Evolutionary conservation across 2,888 invertebrate genomes (phyloP).

Genomic region (Unio delphinus): DNA sequence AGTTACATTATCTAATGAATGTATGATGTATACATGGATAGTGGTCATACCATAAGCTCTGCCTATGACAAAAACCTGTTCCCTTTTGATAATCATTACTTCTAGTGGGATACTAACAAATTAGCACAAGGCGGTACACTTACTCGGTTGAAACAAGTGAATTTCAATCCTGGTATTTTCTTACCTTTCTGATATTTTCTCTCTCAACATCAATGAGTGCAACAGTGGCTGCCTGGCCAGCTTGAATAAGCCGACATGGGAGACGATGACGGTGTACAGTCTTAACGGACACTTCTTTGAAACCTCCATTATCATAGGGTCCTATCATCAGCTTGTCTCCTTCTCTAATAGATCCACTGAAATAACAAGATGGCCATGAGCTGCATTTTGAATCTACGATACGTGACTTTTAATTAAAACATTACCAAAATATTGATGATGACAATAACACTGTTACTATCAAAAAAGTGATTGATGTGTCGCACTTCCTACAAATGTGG

Average conservation of each 20-base stretch:
- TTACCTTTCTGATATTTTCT: constrained; percentile 65
- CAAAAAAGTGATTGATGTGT: too few relatives aligned
- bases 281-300: constrained; percentile 83
- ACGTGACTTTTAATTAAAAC: too few relatives aligned
- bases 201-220: constrained; percentile 76
- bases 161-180: neutral
- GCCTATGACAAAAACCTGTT: too few relatives aligned
- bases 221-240: constrained; percentile 91
- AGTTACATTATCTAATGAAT: too few relatives aligned
- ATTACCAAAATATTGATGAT: too few relatives aligned
- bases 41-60: too few relatives aligned
- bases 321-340: constrained; percentile 77
- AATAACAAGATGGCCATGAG: constrained; percentile 48
- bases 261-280: constrained; percentile 94
- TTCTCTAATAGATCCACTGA: constrained; percentile 88
- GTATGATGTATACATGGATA: too few relatives aligned
- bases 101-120: too few relatives aligned
- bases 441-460: too few relatives aligned
- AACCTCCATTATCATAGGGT: constrained; percentile 73
- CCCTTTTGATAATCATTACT: too few relatives aligned
- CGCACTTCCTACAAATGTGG: too few relatives aligned
- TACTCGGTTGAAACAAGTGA: neutral
- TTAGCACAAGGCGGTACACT: too few relatives aligned
- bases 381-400: neutral
- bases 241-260: constrained; percentile 88